Conservation (phyloP, 2,113 vertebrate genomes). For the Meleagris gallopavo region DNA sequence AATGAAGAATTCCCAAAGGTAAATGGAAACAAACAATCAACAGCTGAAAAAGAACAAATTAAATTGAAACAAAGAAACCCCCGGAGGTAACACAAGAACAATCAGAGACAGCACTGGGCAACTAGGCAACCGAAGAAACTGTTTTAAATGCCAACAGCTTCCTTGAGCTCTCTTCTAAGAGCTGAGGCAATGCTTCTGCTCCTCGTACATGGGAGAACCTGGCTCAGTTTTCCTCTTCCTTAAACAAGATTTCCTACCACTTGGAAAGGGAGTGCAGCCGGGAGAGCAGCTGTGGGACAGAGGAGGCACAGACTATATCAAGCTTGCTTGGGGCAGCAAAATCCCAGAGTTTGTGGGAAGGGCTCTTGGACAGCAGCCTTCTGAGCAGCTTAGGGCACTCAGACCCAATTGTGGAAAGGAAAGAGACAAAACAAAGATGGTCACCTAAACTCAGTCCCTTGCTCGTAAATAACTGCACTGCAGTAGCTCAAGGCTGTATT, state of each 20-base stretch:
- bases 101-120: neutral
- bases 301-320: rapidly evolving
- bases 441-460: neutral
- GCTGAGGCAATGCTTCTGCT: neutral
- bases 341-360: neutral
- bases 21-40: neutral
- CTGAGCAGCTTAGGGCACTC: neutral
- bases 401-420: neutral
- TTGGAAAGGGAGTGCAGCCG: neutral
- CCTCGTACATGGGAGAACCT: neutral
- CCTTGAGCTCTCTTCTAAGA: neutral
- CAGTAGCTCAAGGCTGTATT: neutral
- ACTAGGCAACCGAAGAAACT: neutral
- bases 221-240: neutral
- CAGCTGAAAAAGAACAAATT: neutral
- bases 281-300: neutral
- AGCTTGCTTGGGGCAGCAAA: neutral
- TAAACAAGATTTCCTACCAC: rapidly evolving
- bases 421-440: neutral
- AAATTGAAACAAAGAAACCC: neutral
- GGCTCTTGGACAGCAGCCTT: neutral
- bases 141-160: neutral
- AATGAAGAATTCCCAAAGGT: neutral
- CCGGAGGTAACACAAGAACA: neutral
- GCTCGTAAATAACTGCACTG: neutral